phyloP scores from a whole-genome alignment of 2,797 vertebrate species.

The Sebastiscus albofasciatus region DNA sequence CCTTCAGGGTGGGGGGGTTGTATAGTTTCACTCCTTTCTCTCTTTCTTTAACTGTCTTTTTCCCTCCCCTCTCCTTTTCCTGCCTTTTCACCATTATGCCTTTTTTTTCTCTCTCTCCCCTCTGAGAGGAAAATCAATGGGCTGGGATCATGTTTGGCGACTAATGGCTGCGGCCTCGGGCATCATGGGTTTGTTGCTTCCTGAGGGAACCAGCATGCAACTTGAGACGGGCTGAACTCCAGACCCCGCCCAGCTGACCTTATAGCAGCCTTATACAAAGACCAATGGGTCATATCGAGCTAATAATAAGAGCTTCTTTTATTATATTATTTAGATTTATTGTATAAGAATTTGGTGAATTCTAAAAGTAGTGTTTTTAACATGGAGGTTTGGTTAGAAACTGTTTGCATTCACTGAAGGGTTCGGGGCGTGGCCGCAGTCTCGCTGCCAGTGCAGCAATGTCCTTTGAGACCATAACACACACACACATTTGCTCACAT shows the following conservation, averaged over 20 bases:
- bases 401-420: conserved; percentile 14
- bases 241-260: conserved; percentile 35
- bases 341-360: background rate
- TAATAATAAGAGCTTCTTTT: background rate
- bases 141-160: conserved; percentile 78
- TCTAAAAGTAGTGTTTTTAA: background rate
- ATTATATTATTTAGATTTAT: background rate
- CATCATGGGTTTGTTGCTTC: conserved; percentile 62
- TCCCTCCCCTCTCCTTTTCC: conserved; percentile 18
- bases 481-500: background rate
- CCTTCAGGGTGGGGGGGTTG: background rate
- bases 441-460: conserved; percentile 34
- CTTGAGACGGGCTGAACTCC: conserved; percentile 53
- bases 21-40: conserved; percentile 29
- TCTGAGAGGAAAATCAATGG: conserved; percentile 79
- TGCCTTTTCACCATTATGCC: conserved; percentile 44
- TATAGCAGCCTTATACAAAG: background rate
- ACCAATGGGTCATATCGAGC: background rate
- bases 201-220: conserved; percentile 74
- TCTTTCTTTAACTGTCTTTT: background rate
- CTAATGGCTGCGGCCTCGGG: conserved; percentile 71
- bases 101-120: background rate
- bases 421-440: conserved; percentile 49
- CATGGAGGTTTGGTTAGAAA: background rate
- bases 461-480: conserved; percentile 40